Evolutionary conservation across 1,140 invertebrate species (phyloP), one percentile per base, ranked within the genome.

Genomic region (Listronotus bonariensis): DNA sequence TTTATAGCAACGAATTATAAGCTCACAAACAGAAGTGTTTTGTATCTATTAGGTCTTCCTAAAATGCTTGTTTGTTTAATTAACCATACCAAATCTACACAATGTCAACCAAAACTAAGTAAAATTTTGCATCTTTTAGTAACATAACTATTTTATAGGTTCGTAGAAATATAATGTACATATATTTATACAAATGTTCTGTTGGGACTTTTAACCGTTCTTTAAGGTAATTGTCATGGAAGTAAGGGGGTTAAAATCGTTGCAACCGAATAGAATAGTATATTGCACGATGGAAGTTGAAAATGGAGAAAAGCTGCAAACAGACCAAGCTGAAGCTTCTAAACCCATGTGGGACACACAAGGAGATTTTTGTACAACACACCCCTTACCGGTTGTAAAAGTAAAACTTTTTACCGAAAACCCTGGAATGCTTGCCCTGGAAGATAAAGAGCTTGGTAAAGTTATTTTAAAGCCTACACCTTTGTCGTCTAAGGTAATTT

Each of bases 281-380:
- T 99, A 99, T 82, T 99, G 98, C 80, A 99, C 97, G 18, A 99
- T 99, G 98, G 97, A 99, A 84, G 96, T 99, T 1, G 97, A 99
- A 81, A 92, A 92, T 59, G 95, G 96, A 41, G 96, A 98, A 77
- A 99, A 99, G 80, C 82, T 99, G 40, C 97, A 99, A 83, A 99
- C 98, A 7, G 98, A 99, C 84, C 96, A 99, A 81, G 96, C 97
- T 2, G 96, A 99, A 83, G 97, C 96, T 12, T 97, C 95, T 0
- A 99, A 99, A 82, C 97, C 97, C 52, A 93, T 95, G 95, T 97
- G 94, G 94, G 94, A 96, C 70, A 96, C 93, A 9, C 94, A 99
- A 84, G 97, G 96, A 48, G 98, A 99, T 80, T 99, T 99, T 79
- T 93, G 93, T 55, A 99, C 97, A 8, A 96, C 93, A 64, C 95